These are phyloP conservation scores for Notarius lentiginosus DNA, from an alignment of 2,113 vertebrate species.

Conservation along the genomic window DNA sequence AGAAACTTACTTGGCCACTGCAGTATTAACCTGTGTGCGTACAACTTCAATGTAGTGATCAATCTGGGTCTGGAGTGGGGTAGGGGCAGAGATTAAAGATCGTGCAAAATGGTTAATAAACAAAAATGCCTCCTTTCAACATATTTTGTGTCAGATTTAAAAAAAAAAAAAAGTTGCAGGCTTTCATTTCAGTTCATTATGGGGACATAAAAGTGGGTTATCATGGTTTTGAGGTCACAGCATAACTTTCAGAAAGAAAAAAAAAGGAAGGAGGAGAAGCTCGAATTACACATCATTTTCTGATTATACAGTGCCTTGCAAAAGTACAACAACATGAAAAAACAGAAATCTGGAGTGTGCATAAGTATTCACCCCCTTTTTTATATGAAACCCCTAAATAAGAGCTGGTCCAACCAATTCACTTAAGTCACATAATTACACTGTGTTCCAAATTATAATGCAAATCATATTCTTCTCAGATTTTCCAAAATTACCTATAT, in stretches of 20 bases:
- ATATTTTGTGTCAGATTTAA: not conserved
- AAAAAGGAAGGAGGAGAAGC: constrained; percentile 2
- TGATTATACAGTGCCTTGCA: not conserved
- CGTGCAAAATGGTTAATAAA: not conserved
- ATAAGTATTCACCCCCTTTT: no score
- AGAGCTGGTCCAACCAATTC: no score
- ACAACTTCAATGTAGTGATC: constrained; percentile 82
- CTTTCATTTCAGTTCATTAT: constrained; percentile 28
- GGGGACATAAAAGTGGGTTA: constrained; percentile 37
- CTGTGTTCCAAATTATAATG: no score
- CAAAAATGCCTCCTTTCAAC: not conserved
- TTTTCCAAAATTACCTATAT: no score
- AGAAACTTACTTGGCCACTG: constrained; percentile 81
- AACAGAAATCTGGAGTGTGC: no score
- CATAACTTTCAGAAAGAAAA: not conserved
- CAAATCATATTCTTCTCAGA: no score
- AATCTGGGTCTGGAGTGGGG: constrained; percentile 80
- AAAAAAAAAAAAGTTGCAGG: not conserved
- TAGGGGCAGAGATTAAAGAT: not conserved
- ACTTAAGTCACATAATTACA: no score
- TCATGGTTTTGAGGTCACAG: constrained; percentile 39
- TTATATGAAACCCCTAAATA: no score
- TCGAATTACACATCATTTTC: not conserved
- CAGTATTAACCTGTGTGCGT: constrained; percentile 79
- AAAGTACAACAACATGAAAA: no score